Conservation (phyloP, 2,888 invertebrate species). For the Epinotia nisella region DNA sequence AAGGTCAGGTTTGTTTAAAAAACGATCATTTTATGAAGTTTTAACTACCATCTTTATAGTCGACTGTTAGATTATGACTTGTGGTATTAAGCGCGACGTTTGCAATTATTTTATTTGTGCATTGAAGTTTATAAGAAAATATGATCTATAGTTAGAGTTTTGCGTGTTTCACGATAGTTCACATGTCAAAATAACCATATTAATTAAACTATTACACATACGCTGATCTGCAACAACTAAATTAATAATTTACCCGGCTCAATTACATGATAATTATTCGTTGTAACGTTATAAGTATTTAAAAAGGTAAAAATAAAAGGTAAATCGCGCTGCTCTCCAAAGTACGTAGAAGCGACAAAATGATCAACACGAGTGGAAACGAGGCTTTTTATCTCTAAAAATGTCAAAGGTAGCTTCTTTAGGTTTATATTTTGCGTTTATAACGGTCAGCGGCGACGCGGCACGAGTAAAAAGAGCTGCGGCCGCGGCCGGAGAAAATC, state of each 20-base stretch:
- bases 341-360: conserved; percentile 67
- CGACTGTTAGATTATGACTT: too few relatives aligned
- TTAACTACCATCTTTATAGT: too few relatives aligned
- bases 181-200: too few relatives aligned
- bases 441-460: conserved; percentile 79
- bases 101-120: too few relatives aligned
- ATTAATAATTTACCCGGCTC: not conserved
- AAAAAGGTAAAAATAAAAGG: conserved; percentile 30
- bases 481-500: conserved; percentile 82
- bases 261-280: not conserved
- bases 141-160: too few relatives aligned
- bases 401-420: conserved; percentile 83
- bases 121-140: too few relatives aligned
- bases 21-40: too few relatives aligned
- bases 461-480: conserved; percentile 77
- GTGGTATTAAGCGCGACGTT: too few relatives aligned
- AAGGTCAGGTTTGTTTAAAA: too few relatives aligned
- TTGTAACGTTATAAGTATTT: not conserved
- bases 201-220: too few relatives aligned
- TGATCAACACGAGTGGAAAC: conserved; percentile 70
- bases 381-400: conserved; percentile 79
- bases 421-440: conserved; percentile 84
- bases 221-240: not conserved
- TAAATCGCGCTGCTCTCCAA: conserved; percentile 58
- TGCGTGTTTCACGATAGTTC: too few relatives aligned